A percentile compares a stretch with the other conserved stretches of the same genome.
Conservation (phyloP, 2,888 invertebrate genomes). For the Archaeoteleia sp. region DNA sequence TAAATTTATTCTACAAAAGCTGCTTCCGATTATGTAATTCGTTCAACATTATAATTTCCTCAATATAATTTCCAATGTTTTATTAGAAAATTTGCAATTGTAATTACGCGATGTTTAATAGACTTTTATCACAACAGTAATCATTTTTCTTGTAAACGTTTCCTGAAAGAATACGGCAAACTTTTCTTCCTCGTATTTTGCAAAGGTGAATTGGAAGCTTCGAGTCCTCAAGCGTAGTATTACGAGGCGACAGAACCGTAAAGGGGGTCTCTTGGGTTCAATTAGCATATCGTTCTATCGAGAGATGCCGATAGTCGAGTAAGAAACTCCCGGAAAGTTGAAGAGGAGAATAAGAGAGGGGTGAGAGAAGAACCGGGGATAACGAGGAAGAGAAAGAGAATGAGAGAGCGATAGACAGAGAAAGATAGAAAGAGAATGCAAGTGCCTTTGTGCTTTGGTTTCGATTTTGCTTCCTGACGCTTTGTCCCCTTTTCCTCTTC, state of each 20-base stretch:
- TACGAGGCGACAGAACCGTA: constrained; percentile 2
- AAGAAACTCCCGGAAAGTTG: constrained; percentile 13
- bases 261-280: constrained; percentile 10
- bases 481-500: not conserved
- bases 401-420: no score
- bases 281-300: constrained; percentile 29
- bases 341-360: not conserved
- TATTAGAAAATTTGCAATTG: no score
- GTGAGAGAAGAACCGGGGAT: not conserved
- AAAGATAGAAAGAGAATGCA: constrained; percentile 10
- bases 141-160: not conserved
- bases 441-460: constrained; percentile 19
- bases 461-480: constrained; percentile 23
- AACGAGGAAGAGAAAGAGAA: constrained; percentile 6
- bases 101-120: not conserved
- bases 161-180: no score
- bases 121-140: constrained; percentile 15
- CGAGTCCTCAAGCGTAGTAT: not conserved
- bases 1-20: no score
- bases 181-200: not conserved
- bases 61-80: no score
- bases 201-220: constrained; percentile 4
- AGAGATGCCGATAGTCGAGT: constrained; percentile 13
- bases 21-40: no score
- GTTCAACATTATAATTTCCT: no score